phyloP scores from a whole-genome alignment of 2,113 vertebrate species.

The Indicator maculatus region DNA sequence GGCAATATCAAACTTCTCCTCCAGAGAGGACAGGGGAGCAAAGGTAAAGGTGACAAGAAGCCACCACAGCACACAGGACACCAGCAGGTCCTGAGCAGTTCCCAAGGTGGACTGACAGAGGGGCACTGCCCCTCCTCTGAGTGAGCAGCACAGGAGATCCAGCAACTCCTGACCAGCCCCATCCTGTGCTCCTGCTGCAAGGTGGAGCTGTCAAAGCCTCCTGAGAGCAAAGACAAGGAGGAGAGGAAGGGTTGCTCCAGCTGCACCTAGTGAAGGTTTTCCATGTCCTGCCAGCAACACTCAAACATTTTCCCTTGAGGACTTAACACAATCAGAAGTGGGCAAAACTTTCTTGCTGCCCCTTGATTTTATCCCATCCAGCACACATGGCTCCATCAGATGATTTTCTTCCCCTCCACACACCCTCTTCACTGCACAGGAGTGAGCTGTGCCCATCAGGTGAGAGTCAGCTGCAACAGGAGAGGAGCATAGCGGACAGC shows the following conservation, averaged over 20 bases:
- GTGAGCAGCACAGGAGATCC: not conserved
- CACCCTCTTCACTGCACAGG: not conserved
- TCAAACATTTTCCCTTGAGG: not conserved
- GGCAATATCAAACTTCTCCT: not conserved
- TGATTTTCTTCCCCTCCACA: not conserved
- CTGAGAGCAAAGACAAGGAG: not conserved
- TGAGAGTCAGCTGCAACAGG: accelerated
- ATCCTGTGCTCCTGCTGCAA: not conserved
- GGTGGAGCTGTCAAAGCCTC: not conserved
- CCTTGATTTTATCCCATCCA: not conserved
- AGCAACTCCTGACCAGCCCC: accelerated
- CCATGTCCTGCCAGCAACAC: not conserved
- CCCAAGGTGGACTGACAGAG: not conserved
- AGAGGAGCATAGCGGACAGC: not conserved
- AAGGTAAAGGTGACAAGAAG: not conserved
- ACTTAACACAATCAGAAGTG: accelerated
- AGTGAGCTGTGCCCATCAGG: accelerated
- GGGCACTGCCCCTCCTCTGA: not conserved
- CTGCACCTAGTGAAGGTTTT: not conserved
- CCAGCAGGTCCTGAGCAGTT: not conserved
- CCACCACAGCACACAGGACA: not conserved
- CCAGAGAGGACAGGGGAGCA: not conserved
- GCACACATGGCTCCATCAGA: not conserved
- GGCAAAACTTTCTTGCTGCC: not conserved
- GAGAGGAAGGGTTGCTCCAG: not conserved